Base-by-base conservation (phyloP, 2,797 vertebrate genomes). In the Hemibagrus guttatus region DNA sequence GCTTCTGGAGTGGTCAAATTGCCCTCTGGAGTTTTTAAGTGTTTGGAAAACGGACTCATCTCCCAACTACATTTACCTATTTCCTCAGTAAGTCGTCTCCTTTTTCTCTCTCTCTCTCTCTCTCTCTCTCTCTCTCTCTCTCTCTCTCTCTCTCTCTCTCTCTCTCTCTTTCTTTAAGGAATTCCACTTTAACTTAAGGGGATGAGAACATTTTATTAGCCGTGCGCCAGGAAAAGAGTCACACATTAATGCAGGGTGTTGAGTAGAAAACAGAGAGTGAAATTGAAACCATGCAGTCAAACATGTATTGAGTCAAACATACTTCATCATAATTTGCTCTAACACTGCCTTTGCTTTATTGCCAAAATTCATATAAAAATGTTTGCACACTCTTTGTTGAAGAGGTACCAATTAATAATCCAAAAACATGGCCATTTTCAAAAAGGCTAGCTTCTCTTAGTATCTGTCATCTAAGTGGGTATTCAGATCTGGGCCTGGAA, bases 181-280 rank as follows among this genome's bases (percentile, higher is more conserved):
- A 59, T 81, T 81, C 56, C 39, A 72, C 28, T 86, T 76, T 74
- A 83, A 76, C 46, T 35, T 17, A 28, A 83, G 68, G 69, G 23
- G 69, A 83, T 86, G 85, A 86, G 81, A 86, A 42, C 85, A 78
- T 84, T 83, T 78, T 71, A 79, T 71, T n/a, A 87, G 66, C 64
- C 19, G 17, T 31, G 75, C 63, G 86, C 86, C 86, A 87, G 72
- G 74, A 79, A 87, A 87, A 87, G 52, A 84, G 64, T 87, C 81
- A 84, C 75, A 78, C 84, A 78, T 85, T 84, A 81, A 84, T 84
- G 83, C 75, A 19, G 86, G 46, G 75, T 72, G 83, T 78, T 81
- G 83, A 87, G 64, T 54, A 35, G 66, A 49, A 84, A 79, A 84
- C 64, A 71, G 86, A 80, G 63, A 59, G 63, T 78, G 64, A 87